Conservation (phyloP, 2,888 invertebrate genomes). For the Periphyllus acericola region DNA sequence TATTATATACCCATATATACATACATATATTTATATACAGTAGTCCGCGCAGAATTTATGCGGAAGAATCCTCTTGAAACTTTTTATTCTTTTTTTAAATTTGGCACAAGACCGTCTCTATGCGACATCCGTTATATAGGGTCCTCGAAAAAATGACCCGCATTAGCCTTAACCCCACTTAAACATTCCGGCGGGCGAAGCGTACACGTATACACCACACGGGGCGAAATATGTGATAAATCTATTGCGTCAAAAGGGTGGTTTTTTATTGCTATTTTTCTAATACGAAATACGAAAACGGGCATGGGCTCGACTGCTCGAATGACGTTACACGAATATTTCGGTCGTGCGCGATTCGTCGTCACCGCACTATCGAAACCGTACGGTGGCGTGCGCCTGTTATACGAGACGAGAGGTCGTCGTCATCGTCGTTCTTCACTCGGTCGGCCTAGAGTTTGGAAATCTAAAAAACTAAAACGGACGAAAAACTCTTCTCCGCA, state of each 20-base stretch:
- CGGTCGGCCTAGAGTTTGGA: not conserved
- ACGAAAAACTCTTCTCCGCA: not conserved
- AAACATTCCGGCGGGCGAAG: conserved; percentile 22
- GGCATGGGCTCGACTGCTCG: not conserved
- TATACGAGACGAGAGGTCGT: not conserved
- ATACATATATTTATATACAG: not conserved
- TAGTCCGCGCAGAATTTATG: not conserved
- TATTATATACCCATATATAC: too few species aligned
- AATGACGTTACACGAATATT: not conserved
- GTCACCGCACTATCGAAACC: too few species aligned
- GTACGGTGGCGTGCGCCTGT: too few species aligned
- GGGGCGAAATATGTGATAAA: conserved; percentile 26
- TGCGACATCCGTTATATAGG: conserved; percentile 18
- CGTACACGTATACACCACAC: not conserved
- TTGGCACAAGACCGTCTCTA: conserved; percentile 38
- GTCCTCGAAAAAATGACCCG: conserved; percentile 54
- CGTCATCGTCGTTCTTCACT: not conserved
- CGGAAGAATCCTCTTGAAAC: conserved; percentile 13
- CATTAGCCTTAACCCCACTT: conserved; percentile 55
- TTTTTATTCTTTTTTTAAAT: conserved; percentile 19
- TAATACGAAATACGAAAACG: not conserved
- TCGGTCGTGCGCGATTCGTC: not conserved
- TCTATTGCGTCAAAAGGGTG: not conserved
- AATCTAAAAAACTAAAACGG: not conserved
- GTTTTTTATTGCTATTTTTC: not conserved